Evolutionary conservation across 2,888 invertebrate species (phyloP).

Genomic region (Barypeithes pellucidus): DNA sequence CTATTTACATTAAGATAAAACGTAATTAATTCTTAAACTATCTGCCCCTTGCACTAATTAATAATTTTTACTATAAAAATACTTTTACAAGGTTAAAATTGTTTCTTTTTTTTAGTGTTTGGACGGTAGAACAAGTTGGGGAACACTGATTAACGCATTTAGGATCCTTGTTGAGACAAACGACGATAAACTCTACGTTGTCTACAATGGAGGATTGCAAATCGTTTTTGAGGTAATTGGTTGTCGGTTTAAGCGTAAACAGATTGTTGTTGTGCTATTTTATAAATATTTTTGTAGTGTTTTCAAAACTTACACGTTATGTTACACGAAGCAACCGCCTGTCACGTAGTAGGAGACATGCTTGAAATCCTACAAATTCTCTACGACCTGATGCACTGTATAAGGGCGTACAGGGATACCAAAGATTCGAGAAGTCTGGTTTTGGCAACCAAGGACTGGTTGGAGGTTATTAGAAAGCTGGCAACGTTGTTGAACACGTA

Average conservation of each 20-base stretch:
- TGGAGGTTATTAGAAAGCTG: slow-evolving; percentile 89
- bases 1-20: too few relatives aligned
- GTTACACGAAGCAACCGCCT: slow-evolving; percentile 94
- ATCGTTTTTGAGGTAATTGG: slow-evolving; percentile 81
- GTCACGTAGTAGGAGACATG: slow-evolving; percentile 88
- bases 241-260: slow-evolving; percentile 26
- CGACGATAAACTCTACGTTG: slow-evolving; percentile 90
- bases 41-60: too few relatives aligned
- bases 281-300: slow-evolving; percentile 75
- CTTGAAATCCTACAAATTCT: slow-evolving; percentile 87
- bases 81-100: neutral
- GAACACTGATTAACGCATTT: slow-evolving; percentile 92
- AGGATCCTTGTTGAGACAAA: slow-evolving; percentile 91
- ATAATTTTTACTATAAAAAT: too few relatives aligned
- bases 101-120: slow-evolving; percentile 73
- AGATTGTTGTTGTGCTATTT: neutral
- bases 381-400: slow-evolving; percentile 81
- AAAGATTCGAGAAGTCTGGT: slow-evolving; percentile 80
- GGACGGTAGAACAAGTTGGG: slow-evolving; percentile 94
- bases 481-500: slow-evolving; percentile 92
- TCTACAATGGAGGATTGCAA: slow-evolving; percentile 91
- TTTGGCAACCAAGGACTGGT: slow-evolving; percentile 87
- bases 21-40: too few relatives aligned
- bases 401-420: slow-evolving; percentile 79
- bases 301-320: slow-evolving; percentile 93